These are phyloP conservation scores for Ceramica pisi DNA, from an alignment of 2,888 invertebrate species.

Conservation along the genomic window DNA sequence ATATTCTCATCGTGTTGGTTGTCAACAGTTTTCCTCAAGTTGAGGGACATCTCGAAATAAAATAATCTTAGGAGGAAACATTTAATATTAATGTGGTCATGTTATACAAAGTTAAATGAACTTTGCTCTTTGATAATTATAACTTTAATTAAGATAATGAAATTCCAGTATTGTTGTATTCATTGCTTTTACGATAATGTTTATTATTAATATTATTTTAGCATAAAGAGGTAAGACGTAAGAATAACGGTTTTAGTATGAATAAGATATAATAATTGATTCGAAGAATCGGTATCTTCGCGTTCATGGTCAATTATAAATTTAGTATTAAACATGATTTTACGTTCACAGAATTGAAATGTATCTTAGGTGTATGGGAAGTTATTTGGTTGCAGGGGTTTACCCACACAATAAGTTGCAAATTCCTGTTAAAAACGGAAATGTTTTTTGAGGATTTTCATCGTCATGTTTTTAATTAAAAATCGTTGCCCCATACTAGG, in stretches of 20 bases:
- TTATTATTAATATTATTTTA: slow-evolving; percentile 23
- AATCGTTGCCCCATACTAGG: too few relatives aligned
- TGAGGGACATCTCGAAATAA: background rate
- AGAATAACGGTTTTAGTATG: background rate
- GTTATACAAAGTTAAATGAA: slow-evolving; percentile 1
- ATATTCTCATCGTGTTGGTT: too few relatives aligned
- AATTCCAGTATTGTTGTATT: background rate
- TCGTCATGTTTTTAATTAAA: too few relatives aligned
- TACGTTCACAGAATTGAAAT: background rate
- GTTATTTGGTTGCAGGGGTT: background rate
- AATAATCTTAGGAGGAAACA: background rate
- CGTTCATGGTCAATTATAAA: background rate
- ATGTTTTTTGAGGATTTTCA: too few relatives aligned
- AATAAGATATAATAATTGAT: slow-evolving; percentile 4
- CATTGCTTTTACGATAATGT: background rate
- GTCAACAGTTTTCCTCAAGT: background rate
- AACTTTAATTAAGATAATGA: slow-evolving; percentile 9
- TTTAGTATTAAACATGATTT: background rate
- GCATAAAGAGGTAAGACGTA: slow-evolving; percentile 28
- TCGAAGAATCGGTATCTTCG: slow-evolving; percentile 5
- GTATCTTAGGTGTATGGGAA: background rate
- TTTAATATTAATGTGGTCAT: background rate
- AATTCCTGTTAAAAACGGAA: too few relatives aligned
- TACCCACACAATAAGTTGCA: background rate
- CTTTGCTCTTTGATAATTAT: slow-evolving; percentile 8